Conservation (phyloP, 2,113 vertebrate species). For the Pipa parva region DNA sequence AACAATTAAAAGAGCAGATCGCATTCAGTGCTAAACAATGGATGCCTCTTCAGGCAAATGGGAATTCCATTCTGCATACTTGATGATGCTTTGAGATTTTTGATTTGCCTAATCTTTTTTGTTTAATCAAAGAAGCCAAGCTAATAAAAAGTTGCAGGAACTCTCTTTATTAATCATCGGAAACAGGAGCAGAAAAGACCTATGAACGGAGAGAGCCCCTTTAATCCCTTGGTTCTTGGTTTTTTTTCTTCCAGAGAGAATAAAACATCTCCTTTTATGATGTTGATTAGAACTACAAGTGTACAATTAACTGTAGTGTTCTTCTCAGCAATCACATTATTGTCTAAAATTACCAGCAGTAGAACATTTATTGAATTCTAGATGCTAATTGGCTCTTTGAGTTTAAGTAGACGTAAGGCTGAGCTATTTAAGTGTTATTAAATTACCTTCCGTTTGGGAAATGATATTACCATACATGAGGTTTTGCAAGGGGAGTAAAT, state of each 20-base stretch:
- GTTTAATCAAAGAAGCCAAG: not conserved
- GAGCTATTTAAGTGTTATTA: constrained; percentile 52
- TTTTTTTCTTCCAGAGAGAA: constrained; percentile 37
- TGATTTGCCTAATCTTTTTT: constrained; percentile 27
- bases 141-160: constrained; percentile 13
- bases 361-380: constrained; percentile 46
- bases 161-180: constrained; percentile 20
- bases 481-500: not conserved
- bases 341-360: constrained; percentile 47
- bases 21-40: not conserved
- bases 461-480: constrained; percentile 42
- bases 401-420: constrained; percentile 54
- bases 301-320: constrained; percentile 43
- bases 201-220: constrained; percentile 16
- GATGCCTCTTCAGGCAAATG: not conserved
- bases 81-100: constrained; percentile 14
- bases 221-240: not conserved
- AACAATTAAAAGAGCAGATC: not conserved
- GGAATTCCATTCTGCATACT: constrained; percentile 12
- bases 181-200: constrained; percentile 28
- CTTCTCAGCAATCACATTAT: constrained; percentile 41
- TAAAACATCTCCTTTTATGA: constrained; percentile 45
- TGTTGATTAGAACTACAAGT: constrained; percentile 22
- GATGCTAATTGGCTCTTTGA: constrained; percentile 50
- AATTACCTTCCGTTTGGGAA: constrained; percentile 57